Evolutionary conservation across 1,140 invertebrate species (phyloP).

Genomic region (Sinonovacula constricta): DNA sequence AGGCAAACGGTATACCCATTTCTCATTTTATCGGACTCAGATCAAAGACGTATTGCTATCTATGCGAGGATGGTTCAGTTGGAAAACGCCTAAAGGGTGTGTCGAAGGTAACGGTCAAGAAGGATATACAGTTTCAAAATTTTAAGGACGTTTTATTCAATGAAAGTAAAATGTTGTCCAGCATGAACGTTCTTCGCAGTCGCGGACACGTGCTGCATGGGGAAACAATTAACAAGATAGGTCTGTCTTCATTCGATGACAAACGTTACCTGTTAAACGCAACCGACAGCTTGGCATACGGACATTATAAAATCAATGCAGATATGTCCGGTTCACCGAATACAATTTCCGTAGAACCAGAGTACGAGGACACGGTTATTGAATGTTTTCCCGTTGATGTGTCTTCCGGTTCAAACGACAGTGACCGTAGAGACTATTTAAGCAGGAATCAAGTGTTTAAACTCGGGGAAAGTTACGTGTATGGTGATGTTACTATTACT

Average conservation of each 20-base stretch:
- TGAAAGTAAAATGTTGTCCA: background rate
- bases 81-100: conserved; percentile 11
- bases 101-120: background rate
- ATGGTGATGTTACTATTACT: too few relatives aligned
- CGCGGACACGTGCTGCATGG: conserved; percentile 15
- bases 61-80: background rate
- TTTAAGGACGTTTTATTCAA: conserved; percentile 20
- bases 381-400: too few relatives aligned
- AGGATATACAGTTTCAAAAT: background rate
- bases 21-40: conserved; percentile 25
- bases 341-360: conserved; percentile 70
- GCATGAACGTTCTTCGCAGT: conserved; percentile 12
- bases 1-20: conserved; percentile 12
- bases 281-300: conserved; percentile 15
- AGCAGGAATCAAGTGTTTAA: background rate
- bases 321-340: conserved; percentile 56
- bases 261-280: conserved; percentile 15
- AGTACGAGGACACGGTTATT: conserved; percentile 51
- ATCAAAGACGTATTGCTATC: conserved; percentile 27
- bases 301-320: too few relatives aligned
- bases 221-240: conserved; percentile 28
- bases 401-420: too few relatives aligned
- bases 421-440: background rate
- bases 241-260: conserved; percentile 18
- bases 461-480: background rate